Percentiles rank a stretch among this genome's conserved stretches.
These are phyloP conservation scores for Neostethus bicornis DNA, from an alignment of 2,797 vertebrate species.

Conservation along the genomic window DNA sequence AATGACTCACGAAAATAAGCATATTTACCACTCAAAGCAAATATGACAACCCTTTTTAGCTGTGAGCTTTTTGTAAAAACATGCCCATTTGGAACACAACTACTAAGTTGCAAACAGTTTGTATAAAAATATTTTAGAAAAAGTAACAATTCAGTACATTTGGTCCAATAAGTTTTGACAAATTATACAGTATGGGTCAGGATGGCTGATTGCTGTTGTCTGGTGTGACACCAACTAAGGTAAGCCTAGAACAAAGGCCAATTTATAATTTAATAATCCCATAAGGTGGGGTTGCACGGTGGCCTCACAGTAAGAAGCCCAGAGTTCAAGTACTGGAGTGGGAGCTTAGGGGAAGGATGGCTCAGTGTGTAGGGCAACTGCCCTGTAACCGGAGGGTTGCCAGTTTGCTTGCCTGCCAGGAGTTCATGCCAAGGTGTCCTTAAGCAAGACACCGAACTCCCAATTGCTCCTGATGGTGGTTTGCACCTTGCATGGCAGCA, in stretches of 20 bases:
- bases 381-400: no score
- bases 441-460: no score
- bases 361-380: no score
- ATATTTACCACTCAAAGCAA: constrained; percentile 19
- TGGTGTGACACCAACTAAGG: constrained; percentile 1
- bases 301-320: no score
- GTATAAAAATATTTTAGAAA: constrained; percentile 10
- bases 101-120: constrained; percentile 12
- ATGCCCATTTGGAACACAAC: constrained; percentile 21
- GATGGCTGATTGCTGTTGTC: constrained; percentile 37
- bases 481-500: no score
- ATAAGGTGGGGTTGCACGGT: background rate
- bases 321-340: no score
- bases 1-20: constrained; percentile 37
- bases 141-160: constrained; percentile 49
- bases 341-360: no score
- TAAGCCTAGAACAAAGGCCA: background rate
- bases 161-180: constrained; percentile 41
- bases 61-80: constrained; percentile 40
- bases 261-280: background rate
- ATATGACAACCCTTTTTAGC: constrained; percentile 22
- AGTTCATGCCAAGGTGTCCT: no score
- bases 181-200: constrained; percentile 52
- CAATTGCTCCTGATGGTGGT: no score
- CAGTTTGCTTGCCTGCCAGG: no score